Base-by-base conservation (phyloP, 2,113 vertebrate species). In the Misgurnus anguillicaudatus region DNA sequence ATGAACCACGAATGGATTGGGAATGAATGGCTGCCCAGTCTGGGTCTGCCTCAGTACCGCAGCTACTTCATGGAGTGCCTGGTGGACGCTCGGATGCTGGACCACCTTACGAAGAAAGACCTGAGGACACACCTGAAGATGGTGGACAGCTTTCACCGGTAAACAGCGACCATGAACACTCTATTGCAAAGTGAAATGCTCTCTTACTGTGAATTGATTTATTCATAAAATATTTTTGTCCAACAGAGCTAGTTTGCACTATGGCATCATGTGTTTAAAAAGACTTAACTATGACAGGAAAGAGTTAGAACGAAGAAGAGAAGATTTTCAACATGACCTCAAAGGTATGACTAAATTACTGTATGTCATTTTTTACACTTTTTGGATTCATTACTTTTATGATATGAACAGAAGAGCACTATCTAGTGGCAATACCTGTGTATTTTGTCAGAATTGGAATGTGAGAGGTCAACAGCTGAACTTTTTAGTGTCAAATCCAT, bases 1-100 rank as follows among this genome's bases (percentile, higher is more conserved):
- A 98, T 99, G 97, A 99, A 97, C 86, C 97, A 99, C 0, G 97
- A 99, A 80, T 99, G 97, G 97, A 97, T 99, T 36, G 97, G 97
- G n/a, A 99, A 98, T 0, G 95, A 98, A 81, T 99, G 97, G 97
- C 92, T 99, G 71, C 97, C 97, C 82, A 96, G 97, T 85, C 90
- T 99, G 71, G 97, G 97, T 0, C 93, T 99, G 62, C 95, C 96
- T 0, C 97, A 99, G 90, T 99, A 99, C 87, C 96, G 97, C 81
- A 98, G 96, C 90, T 96, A 97, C 89, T 98, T 99, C 89, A 99
- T 99, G 97, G 97, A 99, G 82, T 98, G 97, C 89, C 91, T 99
- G 75, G 97, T 99, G 58, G 97, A 99, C 0, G 97, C 97, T 0
- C 93, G 97, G 41, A 99, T 99, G 97, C 90, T 99, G 81, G 97